Evolutionary conservation across 2,888 invertebrate genomes (phyloP), one percentile per base, ranked within the genome.

Genomic region (Trachelus stipa): DNA sequence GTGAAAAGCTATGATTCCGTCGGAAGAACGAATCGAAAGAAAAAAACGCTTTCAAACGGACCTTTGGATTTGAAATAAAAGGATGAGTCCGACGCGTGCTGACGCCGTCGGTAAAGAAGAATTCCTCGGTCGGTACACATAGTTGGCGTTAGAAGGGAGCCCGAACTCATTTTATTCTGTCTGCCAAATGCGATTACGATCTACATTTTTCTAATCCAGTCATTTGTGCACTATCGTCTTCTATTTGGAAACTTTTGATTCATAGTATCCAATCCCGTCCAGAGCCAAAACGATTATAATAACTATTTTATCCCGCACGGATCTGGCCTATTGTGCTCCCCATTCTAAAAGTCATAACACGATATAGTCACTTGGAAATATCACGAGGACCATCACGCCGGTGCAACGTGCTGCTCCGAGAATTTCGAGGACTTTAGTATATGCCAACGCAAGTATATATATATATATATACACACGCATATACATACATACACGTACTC

Each of bases 291-390:
- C 89, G 90, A 90, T 91, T 90, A 91, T 91, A 91, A 91, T 90
- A 91, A 91, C 91, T 90, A 91, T 91, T 91, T 91, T 91, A 91
- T 91, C 91, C 89, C 87, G 88, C 87, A 87, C 86, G 86, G 90
- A 91, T 91, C 91, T 91, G 90, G 88, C 84, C 90, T 90, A 91
- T 91, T 91, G 91, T 91, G 88, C 87, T 90, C 85, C 88, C 90
- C 88, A 89, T 90, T 90, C 89, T 90, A 88, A 91, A 90, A 91
- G 91, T 91, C 91, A 91, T 91, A 91, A 91, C 90, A 91, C 89
- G 88, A 87, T 89, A 87, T 87, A 87, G 88, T 86, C 88, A 85
- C 86, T 87, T 87, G 85, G 85, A 86, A 87, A 87, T 79, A 34
- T 69, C 69, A 69, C 31, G 73, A 73, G 73, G 73, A 40, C 74